Conservation (phyloP, 2,113 vertebrate species). For the Brachirus orientalis region DNA sequence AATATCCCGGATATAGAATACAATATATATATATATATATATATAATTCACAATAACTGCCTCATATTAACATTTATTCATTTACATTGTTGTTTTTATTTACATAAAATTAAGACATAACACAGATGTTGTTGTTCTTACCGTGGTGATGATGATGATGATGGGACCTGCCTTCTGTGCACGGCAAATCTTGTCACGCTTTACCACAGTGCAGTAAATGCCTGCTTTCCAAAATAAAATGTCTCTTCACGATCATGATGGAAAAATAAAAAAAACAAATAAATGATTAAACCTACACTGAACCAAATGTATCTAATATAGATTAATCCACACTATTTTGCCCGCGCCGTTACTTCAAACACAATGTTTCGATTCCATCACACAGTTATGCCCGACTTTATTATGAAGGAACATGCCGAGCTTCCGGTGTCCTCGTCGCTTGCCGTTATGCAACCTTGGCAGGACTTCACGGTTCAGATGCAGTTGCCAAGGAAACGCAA, state of each 20-base stretch:
- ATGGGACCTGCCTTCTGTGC: slow-evolving; percentile 23
- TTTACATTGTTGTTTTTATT: accelerated
- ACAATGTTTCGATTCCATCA: background rate
- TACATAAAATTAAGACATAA: background rate
- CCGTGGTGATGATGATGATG: slow-evolving; percentile 41
- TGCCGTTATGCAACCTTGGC: slow-evolving; percentile 7
- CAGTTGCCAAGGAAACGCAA: slow-evolving; percentile 60
- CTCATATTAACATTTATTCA: no score
- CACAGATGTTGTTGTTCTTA: slow-evolving; percentile 32
- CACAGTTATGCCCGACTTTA: background rate
- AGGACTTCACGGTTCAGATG: slow-evolving; percentile 47
- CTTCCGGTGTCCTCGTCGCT: background rate
- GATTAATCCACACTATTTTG: no score
- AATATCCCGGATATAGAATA: background rate
- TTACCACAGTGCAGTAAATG: accelerated
- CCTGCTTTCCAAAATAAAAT: slow-evolving; percentile 52
- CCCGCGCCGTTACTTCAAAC: background rate
- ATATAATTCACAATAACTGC: no score
- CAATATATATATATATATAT: no score
- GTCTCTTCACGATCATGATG: background rate
- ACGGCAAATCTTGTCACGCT: slow-evolving; percentile 17
- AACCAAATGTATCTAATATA: no score
- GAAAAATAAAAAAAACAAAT: background rate
- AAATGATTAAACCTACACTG: no score
- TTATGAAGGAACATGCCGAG: slow-evolving; percentile 10